Evolutionary conservation across 53 echinoderm and acorn worm species (phyloP).

Genomic region (Crossaster papposus): DNA sequence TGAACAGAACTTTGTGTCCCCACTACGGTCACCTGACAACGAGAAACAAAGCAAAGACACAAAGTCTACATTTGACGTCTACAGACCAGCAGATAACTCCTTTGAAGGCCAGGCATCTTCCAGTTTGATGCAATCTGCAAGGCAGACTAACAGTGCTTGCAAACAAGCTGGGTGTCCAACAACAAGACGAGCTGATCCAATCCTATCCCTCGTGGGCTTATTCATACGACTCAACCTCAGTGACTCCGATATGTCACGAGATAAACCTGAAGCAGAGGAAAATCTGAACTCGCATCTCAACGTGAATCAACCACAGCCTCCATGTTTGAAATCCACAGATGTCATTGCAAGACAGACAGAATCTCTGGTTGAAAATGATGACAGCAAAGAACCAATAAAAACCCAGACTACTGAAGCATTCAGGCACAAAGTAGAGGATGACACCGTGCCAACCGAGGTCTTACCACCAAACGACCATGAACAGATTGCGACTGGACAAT

Average conservation of each 20-base stretch:
- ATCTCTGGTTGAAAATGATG: not conserved
- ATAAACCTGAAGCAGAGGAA: not conserved
- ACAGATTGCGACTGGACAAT: not conserved
- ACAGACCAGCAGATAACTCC: not conserved
- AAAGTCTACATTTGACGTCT: not conserved
- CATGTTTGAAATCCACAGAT: not conserved
- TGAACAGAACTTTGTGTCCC: not conserved
- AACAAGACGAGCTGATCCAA: not conserved
- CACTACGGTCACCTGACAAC: not conserved
- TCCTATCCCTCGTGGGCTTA: not conserved
- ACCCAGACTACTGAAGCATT: not conserved
- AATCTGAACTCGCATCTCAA: not conserved
- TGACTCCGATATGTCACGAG: not conserved
- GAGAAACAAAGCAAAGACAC: not conserved
- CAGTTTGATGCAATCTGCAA: not conserved
- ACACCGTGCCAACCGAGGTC: not conserved
- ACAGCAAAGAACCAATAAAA: not conserved
- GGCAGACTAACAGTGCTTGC: not conserved
- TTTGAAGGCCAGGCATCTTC: not conserved
- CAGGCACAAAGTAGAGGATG: not conserved
- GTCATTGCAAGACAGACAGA: not conserved
- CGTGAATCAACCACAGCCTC: not conserved
- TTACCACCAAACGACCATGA: not conserved
- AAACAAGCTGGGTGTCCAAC: not conserved
- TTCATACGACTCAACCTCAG: not conserved